Conservation (phyloP, 2,797 vertebrate species). For the Cyprinella venusta region DNA sequence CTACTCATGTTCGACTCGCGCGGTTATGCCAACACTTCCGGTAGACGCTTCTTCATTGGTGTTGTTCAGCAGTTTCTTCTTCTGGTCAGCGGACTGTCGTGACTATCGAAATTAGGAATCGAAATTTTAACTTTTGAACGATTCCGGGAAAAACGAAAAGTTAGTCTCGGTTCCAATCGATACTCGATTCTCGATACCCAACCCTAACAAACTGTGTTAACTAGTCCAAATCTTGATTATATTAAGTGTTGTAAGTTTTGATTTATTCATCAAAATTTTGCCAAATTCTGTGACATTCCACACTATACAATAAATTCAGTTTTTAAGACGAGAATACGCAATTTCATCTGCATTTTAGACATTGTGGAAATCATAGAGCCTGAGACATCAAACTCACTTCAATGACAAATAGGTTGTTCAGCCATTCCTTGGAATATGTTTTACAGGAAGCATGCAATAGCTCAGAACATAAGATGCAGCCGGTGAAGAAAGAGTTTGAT, state of each 20-base stretch:
- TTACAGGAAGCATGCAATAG: conserved; percentile 35
- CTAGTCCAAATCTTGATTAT: background rate
- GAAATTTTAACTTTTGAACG: too few relatives aligned
- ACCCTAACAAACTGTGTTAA: too few relatives aligned
- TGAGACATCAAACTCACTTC: conserved; percentile 14
- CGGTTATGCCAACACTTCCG: too few relatives aligned
- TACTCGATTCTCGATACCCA: too few relatives aligned
- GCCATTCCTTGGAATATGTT: conserved; percentile 5
- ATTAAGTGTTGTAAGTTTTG: background rate
- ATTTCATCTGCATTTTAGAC: background rate
- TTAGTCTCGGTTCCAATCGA: too few relatives aligned
- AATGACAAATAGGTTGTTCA: conserved; percentile 25
- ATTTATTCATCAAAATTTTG: background rate
- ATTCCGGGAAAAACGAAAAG: too few relatives aligned
- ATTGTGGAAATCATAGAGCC: background rate
- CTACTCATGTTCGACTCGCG: too few relatives aligned
- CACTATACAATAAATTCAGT: too few relatives aligned
- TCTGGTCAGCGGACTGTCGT: too few relatives aligned
- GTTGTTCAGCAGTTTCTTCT: too few relatives aligned
- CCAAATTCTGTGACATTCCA: background rate
- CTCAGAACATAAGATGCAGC: conserved; percentile 21
- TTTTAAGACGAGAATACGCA: background rate
- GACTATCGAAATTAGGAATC: too few relatives aligned
- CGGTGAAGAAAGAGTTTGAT: conserved; percentile 43
- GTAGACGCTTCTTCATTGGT: too few relatives aligned